These are phyloP conservation scores for Nothobranchius kuhntae DNA, from an alignment of 2,113 vertebrate genomes.

Conservation along the genomic window DNA sequence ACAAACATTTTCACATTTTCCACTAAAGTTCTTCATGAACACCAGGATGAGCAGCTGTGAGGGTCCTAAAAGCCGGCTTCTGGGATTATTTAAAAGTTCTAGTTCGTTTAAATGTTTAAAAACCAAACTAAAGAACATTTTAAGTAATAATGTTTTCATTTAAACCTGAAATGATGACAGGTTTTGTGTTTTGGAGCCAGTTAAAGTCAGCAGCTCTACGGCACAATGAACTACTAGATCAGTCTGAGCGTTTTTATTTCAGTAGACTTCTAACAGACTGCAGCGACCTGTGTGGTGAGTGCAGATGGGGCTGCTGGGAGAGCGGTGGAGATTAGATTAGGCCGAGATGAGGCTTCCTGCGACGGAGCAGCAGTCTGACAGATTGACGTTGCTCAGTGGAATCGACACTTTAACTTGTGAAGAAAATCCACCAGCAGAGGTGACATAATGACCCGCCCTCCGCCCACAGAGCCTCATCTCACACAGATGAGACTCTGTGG, in stretches of 20 bases:
- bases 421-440: slow-evolving; percentile 30
- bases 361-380: slow-evolving; percentile 11
- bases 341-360: slow-evolving; percentile 16
- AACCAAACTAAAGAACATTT: too few relatives aligned
- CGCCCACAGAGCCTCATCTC: slow-evolving; percentile 17
- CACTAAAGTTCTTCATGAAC: too few relatives aligned
- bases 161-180: too few relatives aligned
- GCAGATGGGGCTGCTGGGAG: slow-evolving; percentile 25
- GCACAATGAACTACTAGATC: too few relatives aligned
- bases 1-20: too few relatives aligned
- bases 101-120: too few relatives aligned
- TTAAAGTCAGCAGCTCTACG: too few relatives aligned
- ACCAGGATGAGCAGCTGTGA: too few relatives aligned
- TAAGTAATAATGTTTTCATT: too few relatives aligned
- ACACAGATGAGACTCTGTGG: slow-evolving; percentile 8
- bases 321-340: slow-evolving; percentile 45
- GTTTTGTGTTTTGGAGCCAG: too few relatives aligned
- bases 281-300: not conserved
- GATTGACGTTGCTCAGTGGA: slow-evolving; percentile 40
- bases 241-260: not conserved
- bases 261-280: not conserved
- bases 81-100: too few relatives aligned
- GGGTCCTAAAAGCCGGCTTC: too few relatives aligned
- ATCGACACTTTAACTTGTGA: slow-evolving; percentile 43
- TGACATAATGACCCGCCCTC: slow-evolving; percentile 16